A percentile compares a stretch with the other conserved stretches of the same genome.
These are phyloP conservation scores for Nomada hirtipes DNA, from an alignment of 2,888 invertebrate species.

Conservation along the genomic window DNA sequence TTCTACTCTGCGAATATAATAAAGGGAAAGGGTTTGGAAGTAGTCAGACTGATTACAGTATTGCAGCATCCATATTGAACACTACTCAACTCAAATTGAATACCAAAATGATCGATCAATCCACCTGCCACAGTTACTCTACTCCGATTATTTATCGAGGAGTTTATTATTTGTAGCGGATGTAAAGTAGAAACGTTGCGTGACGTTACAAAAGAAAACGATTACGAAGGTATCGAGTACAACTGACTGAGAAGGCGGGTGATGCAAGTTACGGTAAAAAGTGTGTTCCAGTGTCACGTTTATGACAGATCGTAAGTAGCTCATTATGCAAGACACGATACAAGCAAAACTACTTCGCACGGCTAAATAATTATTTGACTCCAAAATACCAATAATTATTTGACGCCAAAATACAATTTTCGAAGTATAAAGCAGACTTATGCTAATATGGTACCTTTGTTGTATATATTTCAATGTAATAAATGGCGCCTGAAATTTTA, in stretches of 20 bases:
- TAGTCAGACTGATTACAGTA: too few relatives aligned
- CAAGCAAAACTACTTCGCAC: neutral
- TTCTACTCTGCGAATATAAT: too few relatives aligned
- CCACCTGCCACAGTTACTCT: too few relatives aligned
- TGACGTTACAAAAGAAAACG: neutral
- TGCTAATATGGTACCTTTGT: too few relatives aligned
- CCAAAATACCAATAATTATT: neutral
- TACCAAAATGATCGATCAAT: too few relatives aligned
- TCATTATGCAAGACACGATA: neutral
- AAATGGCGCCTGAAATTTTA: too few relatives aligned
- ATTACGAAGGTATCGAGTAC: constrained; percentile 3
- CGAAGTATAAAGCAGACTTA: too few relatives aligned
- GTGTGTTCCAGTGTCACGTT: constrained; percentile 12
- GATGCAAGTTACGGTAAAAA: constrained; percentile 22
- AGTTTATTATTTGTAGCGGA: neutral
- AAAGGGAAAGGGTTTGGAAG: too few relatives aligned
- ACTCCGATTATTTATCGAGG: neutral
- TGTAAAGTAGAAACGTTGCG: neutral
- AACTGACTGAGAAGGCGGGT: constrained; percentile 3
- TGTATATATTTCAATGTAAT: too few relatives aligned
- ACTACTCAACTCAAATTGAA: too few relatives aligned
- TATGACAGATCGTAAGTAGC: neutral
- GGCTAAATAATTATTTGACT: neutral
- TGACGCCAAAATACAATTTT: too few relatives aligned
- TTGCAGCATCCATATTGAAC: too few relatives aligned